Conservation (phyloP, 1,140 invertebrate genomes). For the Scaptodrosophila lebanonensis region DNA sequence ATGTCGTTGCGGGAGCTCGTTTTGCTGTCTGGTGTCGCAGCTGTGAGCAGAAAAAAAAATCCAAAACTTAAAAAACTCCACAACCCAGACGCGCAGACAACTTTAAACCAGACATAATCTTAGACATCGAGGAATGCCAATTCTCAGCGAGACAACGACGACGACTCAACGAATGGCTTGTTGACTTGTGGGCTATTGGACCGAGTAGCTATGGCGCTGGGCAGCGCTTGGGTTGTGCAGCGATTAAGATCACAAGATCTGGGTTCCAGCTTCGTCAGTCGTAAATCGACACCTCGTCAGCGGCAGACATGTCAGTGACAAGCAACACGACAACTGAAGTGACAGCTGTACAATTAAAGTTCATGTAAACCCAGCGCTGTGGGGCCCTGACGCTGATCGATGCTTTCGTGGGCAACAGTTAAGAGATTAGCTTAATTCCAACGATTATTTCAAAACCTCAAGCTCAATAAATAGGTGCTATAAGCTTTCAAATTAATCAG, state of each 20-base stretch:
- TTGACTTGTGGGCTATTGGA: constrained; percentile 3
- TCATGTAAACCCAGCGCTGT: constrained; percentile 2
- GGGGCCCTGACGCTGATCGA: too few relatives aligned
- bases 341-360: constrained; percentile 34
- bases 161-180: not conserved
- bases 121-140: constrained; percentile 56
- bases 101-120: constrained; percentile 61
- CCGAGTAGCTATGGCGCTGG: not conserved
- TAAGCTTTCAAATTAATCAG: too few relatives aligned
- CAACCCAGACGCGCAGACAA: constrained; percentile 21
- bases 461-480: too few relatives aligned
- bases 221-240: not conserved
- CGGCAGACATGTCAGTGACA: constrained; percentile 24
- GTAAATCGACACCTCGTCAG: constrained; percentile 19
- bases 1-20: constrained; percentile 33
- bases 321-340: constrained; percentile 26
- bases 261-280: not conserved
- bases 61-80: not conserved
- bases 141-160: not conserved
- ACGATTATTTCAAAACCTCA: too few relatives aligned
- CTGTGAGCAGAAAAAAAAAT: constrained; percentile 21
- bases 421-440: too few relatives aligned
- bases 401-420: too few relatives aligned
- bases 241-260: constrained; percentile 42
- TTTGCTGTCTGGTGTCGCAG: constrained; percentile 38